Conservation (phyloP, 2,113 vertebrate species). For the Podocnemis expansa region DNA sequence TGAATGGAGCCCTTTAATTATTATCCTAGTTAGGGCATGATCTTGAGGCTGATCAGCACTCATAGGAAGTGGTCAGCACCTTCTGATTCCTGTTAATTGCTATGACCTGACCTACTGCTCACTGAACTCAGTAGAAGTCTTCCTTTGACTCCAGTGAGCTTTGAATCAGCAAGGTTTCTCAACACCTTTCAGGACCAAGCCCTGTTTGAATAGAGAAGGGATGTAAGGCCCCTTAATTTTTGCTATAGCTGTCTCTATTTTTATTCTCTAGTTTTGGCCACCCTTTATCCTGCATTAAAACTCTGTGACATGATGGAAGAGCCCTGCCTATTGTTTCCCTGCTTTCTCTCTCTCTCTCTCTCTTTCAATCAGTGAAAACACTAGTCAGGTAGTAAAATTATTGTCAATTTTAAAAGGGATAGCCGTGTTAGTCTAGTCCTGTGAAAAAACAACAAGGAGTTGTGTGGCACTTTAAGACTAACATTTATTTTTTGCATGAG, state of each 20-base stretch:
- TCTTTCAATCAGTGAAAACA: background rate
- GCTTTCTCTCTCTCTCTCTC: accelerated
- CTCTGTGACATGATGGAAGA: accelerated
- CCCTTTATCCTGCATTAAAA: background rate
- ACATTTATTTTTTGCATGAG: too few species aligned
- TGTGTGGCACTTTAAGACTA: too few species aligned
- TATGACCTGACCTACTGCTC: background rate
- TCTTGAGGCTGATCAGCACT: background rate
- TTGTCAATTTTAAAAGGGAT: too few species aligned
- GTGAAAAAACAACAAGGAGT: too few species aligned
- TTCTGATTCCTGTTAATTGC: background rate
- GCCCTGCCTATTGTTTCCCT: background rate
- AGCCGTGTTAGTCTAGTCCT: too few species aligned
- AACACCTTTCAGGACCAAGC: background rate
- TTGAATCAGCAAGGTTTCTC: background rate
- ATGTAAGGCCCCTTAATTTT: background rate
- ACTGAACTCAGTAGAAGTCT: background rate
- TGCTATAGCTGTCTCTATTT: background rate
- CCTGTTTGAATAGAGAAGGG: background rate
- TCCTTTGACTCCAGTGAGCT: background rate
- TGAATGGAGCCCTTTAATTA: background rate
- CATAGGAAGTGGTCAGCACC: background rate
- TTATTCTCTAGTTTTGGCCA: background rate
- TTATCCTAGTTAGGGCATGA: background rate
- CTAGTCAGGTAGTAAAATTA: background rate